Base-by-base conservation (phyloP, 2,113 vertebrate species). In the Syngnathus floridae region DNA sequence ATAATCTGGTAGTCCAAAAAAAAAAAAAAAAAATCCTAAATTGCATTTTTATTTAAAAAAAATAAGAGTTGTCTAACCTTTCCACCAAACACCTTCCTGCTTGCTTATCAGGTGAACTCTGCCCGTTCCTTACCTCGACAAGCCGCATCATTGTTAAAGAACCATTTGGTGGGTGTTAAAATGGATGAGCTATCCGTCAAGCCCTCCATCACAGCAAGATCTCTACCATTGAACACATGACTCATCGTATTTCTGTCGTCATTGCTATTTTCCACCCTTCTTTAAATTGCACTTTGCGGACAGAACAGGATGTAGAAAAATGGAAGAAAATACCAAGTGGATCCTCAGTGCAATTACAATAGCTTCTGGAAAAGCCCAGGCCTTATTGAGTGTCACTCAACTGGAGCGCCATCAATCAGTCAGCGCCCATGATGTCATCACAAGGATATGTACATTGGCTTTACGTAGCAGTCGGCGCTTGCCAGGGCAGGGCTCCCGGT, bases 401-500 rank as follows among this genome's bases (percentile, higher is more conserved):
- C 26, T 31, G 2, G 7, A 35, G 12, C 26, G 12, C 54, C 31
- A 31, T 55, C 52, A 55, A 13, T 31, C 52, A 31, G 22, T 55
- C 52, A 31, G 11, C 12, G 31, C 22, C 13, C 31, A 26, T 55
- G 52, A 48, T 48, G 52, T 54, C 51, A 54, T 54, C 51, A 26
- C 12, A 13, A 54, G 62, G n/a, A 66, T 51, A 55, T 40, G 31
- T 61, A 26, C 48, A 16, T 65, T 55, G 54, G 73, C 48, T 72
- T 51, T 79, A 63, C 69, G 56, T 70, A 2, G 46, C 69, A 54
- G 66, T 72, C 13, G 2, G 61, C 66, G 81, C 69, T 75, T 80
- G 80, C 76, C 81, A 82, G 76, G 77, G 73, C 75, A 74, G 80
- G 74, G 75, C 77, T 76, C 22, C 40, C 26, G 16, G 40, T 78